A percentile compares a stretch with the other conserved stretches of the same genome.
phyloP scores from a whole-genome alignment of 2,888 invertebrate species.

The Arrhopalites spinosus region DNA sequence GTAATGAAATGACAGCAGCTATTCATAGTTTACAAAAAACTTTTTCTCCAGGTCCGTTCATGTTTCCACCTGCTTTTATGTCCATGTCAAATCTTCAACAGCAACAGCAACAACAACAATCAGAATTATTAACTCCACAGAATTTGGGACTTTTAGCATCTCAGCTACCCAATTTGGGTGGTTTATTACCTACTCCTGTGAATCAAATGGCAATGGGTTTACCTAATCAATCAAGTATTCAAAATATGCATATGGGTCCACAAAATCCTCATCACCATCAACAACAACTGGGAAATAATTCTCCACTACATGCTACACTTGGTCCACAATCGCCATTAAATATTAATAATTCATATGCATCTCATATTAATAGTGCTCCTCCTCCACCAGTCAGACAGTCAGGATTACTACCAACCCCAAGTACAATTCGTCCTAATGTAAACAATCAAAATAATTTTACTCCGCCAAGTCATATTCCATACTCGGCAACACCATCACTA shows the following conservation, averaged over 20 bases:
- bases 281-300: conserved; percentile 5
- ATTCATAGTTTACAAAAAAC: neutral
- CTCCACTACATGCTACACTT: neutral
- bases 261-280: conserved; percentile 7
- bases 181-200: neutral
- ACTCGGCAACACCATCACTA: conserved; percentile 5
- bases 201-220: neutral
- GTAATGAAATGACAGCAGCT: conserved; percentile 6
- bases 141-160: neutral
- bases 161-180: neutral
- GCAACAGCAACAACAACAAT: neutral
- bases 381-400: conserved; percentile 6
- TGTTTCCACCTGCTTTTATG: neutral
- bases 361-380: neutral
- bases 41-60: neutral
- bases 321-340: conserved; percentile 16
- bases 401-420: conserved; percentile 18
- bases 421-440: neutral
- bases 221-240: neutral
- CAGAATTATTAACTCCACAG: neutral
- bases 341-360: neutral
- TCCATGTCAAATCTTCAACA: neutral
- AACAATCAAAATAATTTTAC: neutral
- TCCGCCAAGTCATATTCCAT: neutral
- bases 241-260: neutral